These are phyloP conservation scores for Macrophya annulata DNA, from an alignment of 2,888 invertebrate species.

Conservation along the genomic window DNA sequence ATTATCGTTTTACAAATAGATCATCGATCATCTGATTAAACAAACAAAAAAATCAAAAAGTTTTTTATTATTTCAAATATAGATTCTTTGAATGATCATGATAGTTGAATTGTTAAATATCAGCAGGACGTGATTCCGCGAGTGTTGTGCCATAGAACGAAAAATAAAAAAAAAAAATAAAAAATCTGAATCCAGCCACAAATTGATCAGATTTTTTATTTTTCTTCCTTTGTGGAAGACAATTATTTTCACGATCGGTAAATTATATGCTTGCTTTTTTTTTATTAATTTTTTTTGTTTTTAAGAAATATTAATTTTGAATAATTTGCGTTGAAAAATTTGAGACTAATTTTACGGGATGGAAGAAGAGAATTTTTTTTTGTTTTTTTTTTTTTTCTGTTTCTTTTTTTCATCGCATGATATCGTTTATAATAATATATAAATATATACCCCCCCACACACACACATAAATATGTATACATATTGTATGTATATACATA, in stretches of 20 bases:
- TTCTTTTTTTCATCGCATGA: conserved; percentile 31
- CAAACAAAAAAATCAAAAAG: no score
- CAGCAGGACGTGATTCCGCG: neutral
- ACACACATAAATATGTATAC: conserved; percentile 31
- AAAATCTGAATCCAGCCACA: conserved; percentile 44
- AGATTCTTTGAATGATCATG: neutral
- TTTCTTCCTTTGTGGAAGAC: conserved; percentile 47
- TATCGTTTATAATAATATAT: conserved; percentile 31
- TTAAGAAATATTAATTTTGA: neutral
- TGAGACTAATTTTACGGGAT: conserved; percentile 8
- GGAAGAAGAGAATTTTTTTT: conserved; percentile 32
- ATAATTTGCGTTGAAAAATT: neutral
- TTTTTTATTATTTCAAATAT: neutral
- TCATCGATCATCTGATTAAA: neutral
- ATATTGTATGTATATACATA: conserved; percentile 25
- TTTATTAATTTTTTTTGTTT: neutral
- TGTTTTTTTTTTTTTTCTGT: neutral
- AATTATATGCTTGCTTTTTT: conserved; percentile 4
- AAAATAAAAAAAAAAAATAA: neutral
- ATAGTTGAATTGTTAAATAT: conserved; percentile 1
- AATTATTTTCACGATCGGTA: conserved; percentile 24
- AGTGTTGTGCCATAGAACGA: neutral
- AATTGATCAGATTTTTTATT: conserved; percentile 36
- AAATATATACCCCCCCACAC: conserved; percentile 14
- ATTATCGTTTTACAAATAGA: neutral